Evolutionary conservation across 2,113 vertebrate species (phyloP).

Genomic region (Dipodomys stephensi): DNA sequence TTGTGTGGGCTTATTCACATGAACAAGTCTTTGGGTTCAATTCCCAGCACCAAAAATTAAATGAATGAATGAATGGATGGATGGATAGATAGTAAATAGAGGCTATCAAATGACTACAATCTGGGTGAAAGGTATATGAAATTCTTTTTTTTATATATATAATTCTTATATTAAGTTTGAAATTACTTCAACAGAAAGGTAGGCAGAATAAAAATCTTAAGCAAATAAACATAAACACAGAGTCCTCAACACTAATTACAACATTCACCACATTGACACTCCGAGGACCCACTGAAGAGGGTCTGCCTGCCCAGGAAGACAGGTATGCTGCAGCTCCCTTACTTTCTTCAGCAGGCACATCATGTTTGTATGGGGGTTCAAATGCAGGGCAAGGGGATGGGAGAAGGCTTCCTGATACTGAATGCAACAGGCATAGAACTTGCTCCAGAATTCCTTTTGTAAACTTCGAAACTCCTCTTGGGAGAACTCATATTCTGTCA

Average conservation of each 20-base stretch:
- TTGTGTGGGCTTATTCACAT: background rate
- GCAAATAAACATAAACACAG: background rate
- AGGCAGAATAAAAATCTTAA: background rate
- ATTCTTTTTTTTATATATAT: background rate
- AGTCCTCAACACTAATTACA: background rate
- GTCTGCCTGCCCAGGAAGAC: background rate
- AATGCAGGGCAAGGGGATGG: constrained; percentile 91
- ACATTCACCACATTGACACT: background rate
- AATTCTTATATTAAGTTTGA: background rate
- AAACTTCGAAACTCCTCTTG: constrained; percentile 95
- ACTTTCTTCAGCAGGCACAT: constrained; percentile 96
- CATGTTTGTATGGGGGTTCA: constrained; percentile 91
- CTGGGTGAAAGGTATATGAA: background rate
- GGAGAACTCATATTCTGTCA: constrained; percentile 95
- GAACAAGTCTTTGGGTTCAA: background rate
- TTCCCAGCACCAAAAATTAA: background rate
- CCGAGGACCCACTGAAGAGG: background rate
- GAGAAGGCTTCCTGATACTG: constrained; percentile 96
- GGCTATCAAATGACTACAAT: background rate
- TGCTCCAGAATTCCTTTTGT: constrained; percentile 97
- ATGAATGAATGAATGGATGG: background rate
- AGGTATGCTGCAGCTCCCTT: constrained; percentile 44
- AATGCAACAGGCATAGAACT: constrained; percentile 96
- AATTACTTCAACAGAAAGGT: background rate
- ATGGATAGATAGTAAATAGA: background rate